Evolutionary conservation across 2,113 vertebrate genomes (phyloP), one percentile per base, ranked within the genome.

Genomic region (Mormyrus lacerda): DNA sequence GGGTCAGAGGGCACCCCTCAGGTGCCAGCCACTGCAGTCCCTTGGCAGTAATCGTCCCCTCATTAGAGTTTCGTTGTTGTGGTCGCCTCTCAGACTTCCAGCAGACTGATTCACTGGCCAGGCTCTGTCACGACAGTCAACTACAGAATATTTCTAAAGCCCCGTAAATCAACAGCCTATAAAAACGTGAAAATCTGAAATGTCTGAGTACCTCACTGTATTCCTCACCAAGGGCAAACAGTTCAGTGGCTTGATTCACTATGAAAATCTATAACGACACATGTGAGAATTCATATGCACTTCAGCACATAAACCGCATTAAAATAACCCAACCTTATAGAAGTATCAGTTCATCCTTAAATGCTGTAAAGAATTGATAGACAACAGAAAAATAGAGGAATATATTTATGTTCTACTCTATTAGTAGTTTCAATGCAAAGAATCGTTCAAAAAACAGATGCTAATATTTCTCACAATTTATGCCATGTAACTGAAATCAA

Each of bases 21-120:
- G 91, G 94, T 95, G 92, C 90, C 91, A 93, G 92, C 90, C 88
- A 45, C 39, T 51, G n/a, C 85, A 82, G 61, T 73, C 53, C 27
- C 85, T 51, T 31, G 47, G 39, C n/a, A 45, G 48, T 90, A 69
- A 90, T 90, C 87, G 61, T 69, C 27, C 90, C 86, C 55, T 86
- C 53, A 19, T 85, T 58, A 69, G 83, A 45, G 55, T 39, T 89
- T 89, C 86, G 69, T 69, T 89, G 55, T 42, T 55, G 85, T n/a
- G 53, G 21, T 44, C 0, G 13, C 53, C 21, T 15, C n/a, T 17
- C 13, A 19, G n/a, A 55, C 45, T 50, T 65, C 53, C 50, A 19
- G 31, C 27, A 55, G 48, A n/a, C 48, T 53, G 85, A 87, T 50
- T 87, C 50, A 55, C 15, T 21, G 27, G 10, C 31, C 48, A 35